A percentile compares a stretch with the other conserved stretches of the same genome.
These are phyloP conservation scores for Toxotes jaculatrix DNA, from an alignment of 2,113 vertebrate species.

Conservation along the genomic window DNA sequence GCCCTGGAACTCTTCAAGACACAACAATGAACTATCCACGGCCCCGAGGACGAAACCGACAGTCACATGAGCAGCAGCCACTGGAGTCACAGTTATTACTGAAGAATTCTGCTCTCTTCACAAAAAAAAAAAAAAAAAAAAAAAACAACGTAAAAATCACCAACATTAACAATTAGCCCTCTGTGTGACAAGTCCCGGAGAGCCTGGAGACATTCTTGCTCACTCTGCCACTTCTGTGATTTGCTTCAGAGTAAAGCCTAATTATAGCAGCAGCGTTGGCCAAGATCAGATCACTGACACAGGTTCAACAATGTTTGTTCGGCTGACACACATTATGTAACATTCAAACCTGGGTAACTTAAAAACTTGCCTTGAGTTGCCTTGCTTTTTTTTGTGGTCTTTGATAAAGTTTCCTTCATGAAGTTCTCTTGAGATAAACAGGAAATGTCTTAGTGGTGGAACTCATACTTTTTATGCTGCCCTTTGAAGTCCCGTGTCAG, in stretches of 20 bases:
- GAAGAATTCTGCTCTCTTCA: conserved; percentile 62
- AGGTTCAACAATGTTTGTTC: conserved; percentile 59
- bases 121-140: conserved; percentile 26
- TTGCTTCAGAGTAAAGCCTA: conserved; percentile 51
- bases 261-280: conserved; percentile 68
- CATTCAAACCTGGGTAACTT: conserved; percentile 27
- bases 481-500: conserved; percentile 70
- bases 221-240: conserved; percentile 36
- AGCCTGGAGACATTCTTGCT: conserved; percentile 50
- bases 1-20: conserved; percentile 66
- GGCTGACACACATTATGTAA: conserved; percentile 56
- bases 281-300: conserved; percentile 65
- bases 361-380: conserved; percentile 27
- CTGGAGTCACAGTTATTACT: conserved; percentile 55
- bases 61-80: conserved; percentile 67
- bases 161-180: conserved; percentile 70
- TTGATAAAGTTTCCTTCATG: conserved; percentile 55
- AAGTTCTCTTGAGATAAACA: conserved; percentile 68
- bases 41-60: conserved; percentile 36
- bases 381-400: conserved; percentile 6
- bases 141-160: conserved; percentile 38
- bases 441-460: conserved; percentile 60
- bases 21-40: conserved; percentile 75
- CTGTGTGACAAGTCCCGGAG: conserved; percentile 53
- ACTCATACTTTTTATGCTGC: conserved; percentile 45